Evolutionary conservation across 2,888 invertebrate species (phyloP), one percentile per base, ranked within the genome.

Genomic region (Melikaiella ostensackeni): DNA sequence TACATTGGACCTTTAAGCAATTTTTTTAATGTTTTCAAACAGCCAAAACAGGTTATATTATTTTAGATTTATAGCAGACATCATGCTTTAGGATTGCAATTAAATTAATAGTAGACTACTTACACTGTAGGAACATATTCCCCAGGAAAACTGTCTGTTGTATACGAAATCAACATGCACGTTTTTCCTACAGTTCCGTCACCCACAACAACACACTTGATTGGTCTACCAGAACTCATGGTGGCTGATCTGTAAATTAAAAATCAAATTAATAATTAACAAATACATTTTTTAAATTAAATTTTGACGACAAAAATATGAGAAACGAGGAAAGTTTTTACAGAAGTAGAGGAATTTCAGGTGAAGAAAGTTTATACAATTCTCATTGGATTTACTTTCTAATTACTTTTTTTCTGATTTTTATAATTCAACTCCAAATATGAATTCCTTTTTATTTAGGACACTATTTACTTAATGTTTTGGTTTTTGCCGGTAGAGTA

Each of bases 111-210:
- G 35, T 13, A 61, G 42, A 55, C 46, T 86, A 95, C 96, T 96
- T 93, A 97, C 97, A 97, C 97, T 91, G 98, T 98, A 87, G 97
- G 97, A 87, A 97, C 97, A 94, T 98, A 98, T 95, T 97, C 97
- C 83, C 97, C 97, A 77, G 97, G 98, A 94, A 98, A 98, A 93
- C 96, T 96, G 89, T 97, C 97, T 84, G 97, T 97, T 61, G 97
- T 97, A 91, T 98, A 98, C 55, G 97, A 97, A 93, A 98, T 97
- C 91, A 98, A 93, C 96, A 98, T 96, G 92, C 97, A 98, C 76
- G 98, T 98, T 93, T 98, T 98, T 88, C 98, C 98, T 83, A 98
- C 98, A 74, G 97, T 97, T 87, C 97, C 98, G 93, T 98, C 98
- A 84, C 97, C 97, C 84, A 98, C 97, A 78, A 97, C 97, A 86